Percentiles rank a stretch among this genome's conserved stretches.
Evolutionary conservation across 1,140 invertebrate genomes (phyloP).

Genomic region (Agraylea sexmaculata): DNA sequence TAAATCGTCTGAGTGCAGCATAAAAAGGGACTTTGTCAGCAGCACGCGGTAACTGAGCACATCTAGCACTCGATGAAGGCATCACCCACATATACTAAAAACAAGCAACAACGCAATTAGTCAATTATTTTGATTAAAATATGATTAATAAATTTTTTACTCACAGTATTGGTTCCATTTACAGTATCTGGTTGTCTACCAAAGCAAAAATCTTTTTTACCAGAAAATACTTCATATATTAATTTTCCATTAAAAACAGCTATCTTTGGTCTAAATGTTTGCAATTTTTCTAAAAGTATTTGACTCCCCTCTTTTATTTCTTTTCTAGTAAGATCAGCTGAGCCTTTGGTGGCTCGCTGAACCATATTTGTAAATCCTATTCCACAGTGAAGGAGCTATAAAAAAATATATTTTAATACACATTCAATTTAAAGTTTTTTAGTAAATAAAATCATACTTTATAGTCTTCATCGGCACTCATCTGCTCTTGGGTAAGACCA

Average conservation of each 20-base stretch:
- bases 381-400: constrained; percentile 70
- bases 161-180: constrained; percentile 88
- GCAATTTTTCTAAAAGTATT: constrained; percentile 81
- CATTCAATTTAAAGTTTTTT: neutral
- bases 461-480: constrained; percentile 92
- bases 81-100: constrained; percentile 95
- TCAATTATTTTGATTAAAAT: no score
- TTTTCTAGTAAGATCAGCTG: constrained; percentile 87
- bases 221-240: constrained; percentile 94
- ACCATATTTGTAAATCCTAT: constrained; percentile 99
- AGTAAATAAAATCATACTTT: constrained; percentile 36
- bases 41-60: constrained; percentile 86
- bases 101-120: constrained; percentile 15
- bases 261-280: constrained; percentile 89
- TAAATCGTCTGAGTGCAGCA: constrained; percentile 84
- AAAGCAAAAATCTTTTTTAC: constrained; percentile 94
- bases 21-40: constrained; percentile 97
- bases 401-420: neutral
- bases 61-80: constrained; percentile 93
- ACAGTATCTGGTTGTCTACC: constrained; percentile 88
- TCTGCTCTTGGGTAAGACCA: constrained; percentile 85
- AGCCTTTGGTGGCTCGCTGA: constrained; percentile 85
- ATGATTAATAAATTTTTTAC: constrained; percentile 27
- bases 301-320: constrained; percentile 95
- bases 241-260: constrained; percentile 97